These are phyloP conservation scores for Biston stratarius DNA, from an alignment of 2,888 invertebrate genomes.

Conservation along the genomic window DNA sequence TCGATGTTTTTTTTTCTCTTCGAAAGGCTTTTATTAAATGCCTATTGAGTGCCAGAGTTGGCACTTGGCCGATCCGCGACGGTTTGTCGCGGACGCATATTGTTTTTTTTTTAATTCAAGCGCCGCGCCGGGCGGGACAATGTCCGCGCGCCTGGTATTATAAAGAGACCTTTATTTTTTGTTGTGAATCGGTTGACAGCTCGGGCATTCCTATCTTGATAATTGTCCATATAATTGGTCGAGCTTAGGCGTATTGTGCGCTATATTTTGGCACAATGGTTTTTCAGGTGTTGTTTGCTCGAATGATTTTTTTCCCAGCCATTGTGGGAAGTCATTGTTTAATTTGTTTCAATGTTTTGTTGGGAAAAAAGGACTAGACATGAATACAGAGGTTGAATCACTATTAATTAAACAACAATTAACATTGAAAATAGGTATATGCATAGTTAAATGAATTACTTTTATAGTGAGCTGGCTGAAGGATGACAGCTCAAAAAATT, in stretches of 20 bases:
- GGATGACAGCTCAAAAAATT: too few relatives aligned
- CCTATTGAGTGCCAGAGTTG: slow-evolving; percentile 61
- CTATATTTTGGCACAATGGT: slow-evolving; percentile 53
- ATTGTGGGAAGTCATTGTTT: slow-evolving; percentile 26
- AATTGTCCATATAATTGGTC: slow-evolving; percentile 82
- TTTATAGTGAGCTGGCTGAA: too few relatives aligned
- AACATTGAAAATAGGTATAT: too few relatives aligned
- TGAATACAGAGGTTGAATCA: background rate
- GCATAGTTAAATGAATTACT: too few relatives aligned
- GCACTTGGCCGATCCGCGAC: slow-evolving; percentile 51
- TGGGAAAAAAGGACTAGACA: slow-evolving; percentile 1
- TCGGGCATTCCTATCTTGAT: slow-evolving; percentile 69
- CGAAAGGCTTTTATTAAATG: slow-evolving; percentile 62
- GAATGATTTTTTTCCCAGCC: slow-evolving; percentile 37
- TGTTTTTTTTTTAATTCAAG: slow-evolving; percentile 66
- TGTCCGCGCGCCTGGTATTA: slow-evolving; percentile 52
- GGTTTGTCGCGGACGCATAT: slow-evolving; percentile 69
- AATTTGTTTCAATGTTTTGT: slow-evolving; percentile 3
- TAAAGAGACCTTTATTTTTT: slow-evolving; percentile 63
- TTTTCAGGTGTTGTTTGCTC: slow-evolving; percentile 45
- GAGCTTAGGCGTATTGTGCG: slow-evolving; percentile 74
- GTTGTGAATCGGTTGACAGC: slow-evolving; percentile 69
- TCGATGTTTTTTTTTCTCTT: slow-evolving; percentile 57
- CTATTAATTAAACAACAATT: background rate
- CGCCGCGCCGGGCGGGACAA: slow-evolving; percentile 53